Percentiles rank a stretch among this genome's conserved stretches.
These are phyloP conservation scores for Agapostemon virescens DNA, from an alignment of 2,888 invertebrate species.

Conservation along the genomic window DNA sequence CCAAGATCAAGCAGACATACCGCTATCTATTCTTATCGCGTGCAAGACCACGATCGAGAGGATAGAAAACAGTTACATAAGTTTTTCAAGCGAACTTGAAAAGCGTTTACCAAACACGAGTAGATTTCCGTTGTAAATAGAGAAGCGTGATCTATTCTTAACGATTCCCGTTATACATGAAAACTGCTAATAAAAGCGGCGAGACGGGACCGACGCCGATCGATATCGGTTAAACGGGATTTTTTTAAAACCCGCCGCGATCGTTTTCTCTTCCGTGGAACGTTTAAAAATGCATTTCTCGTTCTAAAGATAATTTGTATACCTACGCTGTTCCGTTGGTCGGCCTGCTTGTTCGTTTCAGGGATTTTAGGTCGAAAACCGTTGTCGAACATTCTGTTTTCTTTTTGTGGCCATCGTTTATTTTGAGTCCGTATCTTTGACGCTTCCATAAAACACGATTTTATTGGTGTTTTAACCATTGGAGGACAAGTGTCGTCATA, in stretches of 20 bases:
- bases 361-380: not conserved
- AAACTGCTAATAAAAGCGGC: constrained; percentile 2
- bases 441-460: too few relatives aligned
- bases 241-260: not conserved
- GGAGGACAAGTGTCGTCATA: too few relatives aligned
- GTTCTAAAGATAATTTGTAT: not conserved
- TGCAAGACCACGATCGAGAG: not conserved
- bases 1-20: not conserved
- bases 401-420: too few relatives aligned
- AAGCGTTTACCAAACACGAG: not conserved
- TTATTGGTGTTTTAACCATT: too few relatives aligned
- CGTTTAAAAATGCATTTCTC: not conserved
- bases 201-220: not conserved
- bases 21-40: constrained; percentile 25
- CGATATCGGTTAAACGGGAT: not conserved
- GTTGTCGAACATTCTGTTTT: too few relatives aligned
- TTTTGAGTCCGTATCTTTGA: too few relatives aligned
- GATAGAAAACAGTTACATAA: constrained; percentile 21
- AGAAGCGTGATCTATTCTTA: not conserved
- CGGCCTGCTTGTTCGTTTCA: not conserved
- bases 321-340: not conserved
- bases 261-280: not conserved
- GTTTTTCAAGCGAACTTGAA: constrained; percentile 2
- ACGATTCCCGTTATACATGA: not conserved
- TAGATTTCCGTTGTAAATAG: constrained; percentile 18